These are phyloP conservation scores for Falco cherrug DNA, from an alignment of 2,797 vertebrate genomes.

Conservation along the genomic window DNA sequence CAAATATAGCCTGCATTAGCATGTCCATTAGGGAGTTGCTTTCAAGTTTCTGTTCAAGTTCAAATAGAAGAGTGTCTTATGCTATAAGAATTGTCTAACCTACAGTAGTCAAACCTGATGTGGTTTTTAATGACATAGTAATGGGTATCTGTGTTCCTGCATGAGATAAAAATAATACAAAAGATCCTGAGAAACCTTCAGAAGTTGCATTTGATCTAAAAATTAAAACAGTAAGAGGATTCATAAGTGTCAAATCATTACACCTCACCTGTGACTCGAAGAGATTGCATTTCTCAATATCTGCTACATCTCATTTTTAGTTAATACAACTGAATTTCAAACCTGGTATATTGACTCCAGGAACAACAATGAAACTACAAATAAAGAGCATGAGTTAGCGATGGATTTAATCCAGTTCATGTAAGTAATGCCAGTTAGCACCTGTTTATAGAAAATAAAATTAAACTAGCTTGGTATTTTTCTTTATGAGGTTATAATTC, in stretches of 20 bases:
- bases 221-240: background rate
- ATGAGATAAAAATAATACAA: background rate
- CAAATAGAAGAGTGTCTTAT: background rate
- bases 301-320: background rate
- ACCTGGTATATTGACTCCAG: background rate
- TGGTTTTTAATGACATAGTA: background rate
- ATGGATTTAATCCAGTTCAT: background rate
- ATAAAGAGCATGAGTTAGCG: background rate
- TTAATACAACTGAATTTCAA: background rate
- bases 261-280: background rate
- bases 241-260: background rate
- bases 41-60: background rate
- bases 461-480: background rate
- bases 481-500: conserved; percentile 3
- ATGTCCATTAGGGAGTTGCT: background rate
- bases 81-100: background rate
- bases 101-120: background rate
- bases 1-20: background rate
- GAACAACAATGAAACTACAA: background rate
- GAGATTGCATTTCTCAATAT: background rate
- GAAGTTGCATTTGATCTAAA: background rate
- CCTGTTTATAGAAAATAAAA: conserved; percentile 19
- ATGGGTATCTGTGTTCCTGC: background rate
- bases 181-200: background rate
- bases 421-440: background rate